Conservation (phyloP, 2,888 invertebrate genomes). For the Mimachlamys varia region DNA sequence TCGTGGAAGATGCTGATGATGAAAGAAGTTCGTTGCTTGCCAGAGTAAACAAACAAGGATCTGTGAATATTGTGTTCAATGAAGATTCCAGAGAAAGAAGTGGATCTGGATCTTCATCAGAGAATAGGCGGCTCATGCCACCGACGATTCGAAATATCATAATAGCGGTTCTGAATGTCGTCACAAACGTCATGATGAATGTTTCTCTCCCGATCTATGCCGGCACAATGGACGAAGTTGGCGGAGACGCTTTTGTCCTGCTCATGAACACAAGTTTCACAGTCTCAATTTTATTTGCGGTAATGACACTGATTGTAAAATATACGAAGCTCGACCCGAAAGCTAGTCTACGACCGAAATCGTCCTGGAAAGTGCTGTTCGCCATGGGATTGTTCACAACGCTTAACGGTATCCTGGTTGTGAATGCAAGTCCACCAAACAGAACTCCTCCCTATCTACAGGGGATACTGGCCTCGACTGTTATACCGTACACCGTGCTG, state of each 20-base stretch:
- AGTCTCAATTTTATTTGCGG: conserved; percentile 58
- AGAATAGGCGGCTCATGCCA: conserved; percentile 37
- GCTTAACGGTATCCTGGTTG: conserved; percentile 64
- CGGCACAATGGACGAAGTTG: conserved; percentile 59
- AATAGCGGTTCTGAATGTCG: conserved; percentile 57
- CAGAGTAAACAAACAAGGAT: not conserved
- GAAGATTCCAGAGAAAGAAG: not conserved
- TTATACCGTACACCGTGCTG: conserved; percentile 62
- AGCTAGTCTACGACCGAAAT: conserved; percentile 53
- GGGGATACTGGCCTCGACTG: conserved; percentile 61
- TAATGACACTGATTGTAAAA: conserved; percentile 55
- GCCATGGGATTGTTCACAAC: conserved; percentile 61
- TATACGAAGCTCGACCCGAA: conserved; percentile 50
- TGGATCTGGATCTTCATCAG: not conserved
- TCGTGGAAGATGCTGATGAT: not conserved
- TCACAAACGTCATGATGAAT: conserved; percentile 61
- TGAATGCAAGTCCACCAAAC: conserved; percentile 62
- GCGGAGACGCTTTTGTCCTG: conserved; percentile 60
- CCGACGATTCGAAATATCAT: conserved; percentile 49
- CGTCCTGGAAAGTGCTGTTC: conserved; percentile 56
- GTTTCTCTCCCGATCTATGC: conserved; percentile 64
- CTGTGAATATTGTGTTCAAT: not conserved
- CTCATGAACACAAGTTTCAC: conserved; percentile 54
- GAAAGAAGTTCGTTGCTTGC: not conserved
- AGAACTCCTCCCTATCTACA: conserved; percentile 68